A percentile compares a stretch with the other conserved stretches of the same genome.
These are phyloP conservation scores for Drosophila greeni DNA, from an alignment of 2,888 invertebrate genomes.

Conservation along the genomic window DNA sequence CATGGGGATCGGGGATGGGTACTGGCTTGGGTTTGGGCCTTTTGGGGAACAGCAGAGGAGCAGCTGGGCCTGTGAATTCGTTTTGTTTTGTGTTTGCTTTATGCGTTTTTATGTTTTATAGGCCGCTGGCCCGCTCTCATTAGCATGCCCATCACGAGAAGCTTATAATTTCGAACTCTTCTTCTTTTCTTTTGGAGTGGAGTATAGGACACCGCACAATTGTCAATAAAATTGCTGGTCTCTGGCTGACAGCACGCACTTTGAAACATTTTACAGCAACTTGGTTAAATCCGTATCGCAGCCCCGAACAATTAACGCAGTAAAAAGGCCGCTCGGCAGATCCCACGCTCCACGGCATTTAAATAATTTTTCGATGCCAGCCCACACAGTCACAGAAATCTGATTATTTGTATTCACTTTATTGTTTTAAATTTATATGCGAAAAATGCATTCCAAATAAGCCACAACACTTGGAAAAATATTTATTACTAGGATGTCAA, in stretches of 20 bases:
- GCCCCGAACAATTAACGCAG: constrained; percentile 45
- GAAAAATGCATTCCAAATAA: constrained; percentile 67
- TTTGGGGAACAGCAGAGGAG: constrained; percentile 21
- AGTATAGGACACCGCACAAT: constrained; percentile 53
- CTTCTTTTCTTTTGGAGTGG: constrained; percentile 2
- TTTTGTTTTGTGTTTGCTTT: constrained; percentile 50
- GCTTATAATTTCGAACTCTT: constrained; percentile 55
- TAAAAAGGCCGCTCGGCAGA: constrained; percentile 34
- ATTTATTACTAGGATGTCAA: not conserved
- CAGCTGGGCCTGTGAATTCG: constrained; percentile 52
- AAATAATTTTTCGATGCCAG: constrained; percentile 62
- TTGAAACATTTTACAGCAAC: constrained; percentile 46
- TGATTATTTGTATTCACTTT: constrained; percentile 64
- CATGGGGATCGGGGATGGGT: constrained; percentile 33
- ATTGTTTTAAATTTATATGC: constrained; percentile 65
- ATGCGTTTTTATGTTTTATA: constrained; percentile 60
- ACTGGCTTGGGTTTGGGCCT: constrained; percentile 2
- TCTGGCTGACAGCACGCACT: constrained; percentile 56
- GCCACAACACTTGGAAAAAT: constrained; percentile 17
- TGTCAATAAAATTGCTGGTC: constrained; percentile 62
- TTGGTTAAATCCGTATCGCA: constrained; percentile 47
- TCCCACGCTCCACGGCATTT: constrained; percentile 68
- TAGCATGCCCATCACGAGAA: constrained; percentile 67
- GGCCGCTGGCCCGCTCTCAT: constrained; percentile 47
- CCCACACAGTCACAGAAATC: constrained; percentile 54